phyloP scores from a whole-genome alignment of 2,797 vertebrate species.

The Enteromius viviparus region DNA sequence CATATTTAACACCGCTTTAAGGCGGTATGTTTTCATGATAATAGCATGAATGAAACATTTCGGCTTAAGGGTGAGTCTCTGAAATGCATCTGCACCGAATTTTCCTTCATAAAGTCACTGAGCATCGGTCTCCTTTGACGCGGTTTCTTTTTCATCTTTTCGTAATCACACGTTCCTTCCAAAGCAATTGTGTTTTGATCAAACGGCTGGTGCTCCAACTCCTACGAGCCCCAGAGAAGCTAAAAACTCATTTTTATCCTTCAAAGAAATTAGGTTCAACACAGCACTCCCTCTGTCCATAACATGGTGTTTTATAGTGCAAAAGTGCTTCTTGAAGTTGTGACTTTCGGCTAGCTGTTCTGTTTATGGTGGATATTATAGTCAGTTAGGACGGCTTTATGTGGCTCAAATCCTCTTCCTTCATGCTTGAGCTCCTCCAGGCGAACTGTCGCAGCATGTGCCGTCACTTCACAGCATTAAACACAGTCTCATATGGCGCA shows the following conservation, averaged over 20 bases:
- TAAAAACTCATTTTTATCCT: conserved; percentile 52
- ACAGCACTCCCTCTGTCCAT: conserved; percentile 13
- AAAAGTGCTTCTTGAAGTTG: conserved; percentile 34
- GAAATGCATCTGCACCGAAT: conserved; percentile 30
- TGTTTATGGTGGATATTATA: conserved; percentile 54
- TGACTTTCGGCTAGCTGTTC: conserved; percentile 37
- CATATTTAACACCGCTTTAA: conserved; percentile 32
- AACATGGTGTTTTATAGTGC: conserved; percentile 40
- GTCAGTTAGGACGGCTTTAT: conserved; percentile 42
- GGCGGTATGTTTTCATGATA: conserved; percentile 37
- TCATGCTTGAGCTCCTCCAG: conserved; percentile 27
- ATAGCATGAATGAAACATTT: conserved; percentile 46
- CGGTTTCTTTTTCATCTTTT: conserved; percentile 50
- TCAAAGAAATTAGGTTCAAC: conserved; percentile 48
- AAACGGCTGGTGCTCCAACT: conserved; percentile 32
- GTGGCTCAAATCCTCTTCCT: conserved; percentile 42
- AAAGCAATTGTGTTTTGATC: conserved; percentile 54
- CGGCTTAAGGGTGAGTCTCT: conserved; percentile 33
- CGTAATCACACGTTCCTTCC: conserved; percentile 43
- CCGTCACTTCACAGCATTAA: conserved; percentile 42
- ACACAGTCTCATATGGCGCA: conserved; percentile 27
- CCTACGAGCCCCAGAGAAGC: conserved; percentile 48
- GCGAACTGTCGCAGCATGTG: conserved; percentile 35
- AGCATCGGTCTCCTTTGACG: conserved; percentile 28
- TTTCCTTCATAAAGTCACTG: conserved; percentile 20